Evolutionary conservation across 2,888 invertebrate species (phyloP).

Genomic region (Deilephila elpenor): DNA sequence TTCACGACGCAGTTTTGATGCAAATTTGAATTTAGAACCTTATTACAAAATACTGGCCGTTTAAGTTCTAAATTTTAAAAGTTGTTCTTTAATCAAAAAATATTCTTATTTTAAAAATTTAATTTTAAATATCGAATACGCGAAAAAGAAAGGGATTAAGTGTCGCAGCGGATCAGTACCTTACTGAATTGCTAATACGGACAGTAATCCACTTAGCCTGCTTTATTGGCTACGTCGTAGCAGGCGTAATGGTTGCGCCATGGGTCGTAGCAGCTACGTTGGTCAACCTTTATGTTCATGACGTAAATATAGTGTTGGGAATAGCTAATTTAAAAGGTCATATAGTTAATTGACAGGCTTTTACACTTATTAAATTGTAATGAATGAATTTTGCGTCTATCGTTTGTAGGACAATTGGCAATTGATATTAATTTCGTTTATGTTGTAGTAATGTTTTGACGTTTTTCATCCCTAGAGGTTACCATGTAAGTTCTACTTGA

Average conservation of each 20-base stretch:
- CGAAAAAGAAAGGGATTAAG: not conserved
- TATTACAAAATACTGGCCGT: not conserved
- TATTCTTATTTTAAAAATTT: not conserved
- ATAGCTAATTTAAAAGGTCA: not conserved
- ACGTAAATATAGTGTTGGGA: not conserved
- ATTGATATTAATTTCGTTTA: not conserved
- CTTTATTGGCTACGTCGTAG: constrained; percentile 23
- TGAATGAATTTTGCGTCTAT: not conserved
- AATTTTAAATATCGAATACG: not conserved
- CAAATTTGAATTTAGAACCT: too few relatives aligned
- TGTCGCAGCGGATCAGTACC: constrained; percentile 14
- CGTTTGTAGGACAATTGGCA: not conserved
- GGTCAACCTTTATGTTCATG: not conserved
- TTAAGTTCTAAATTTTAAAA: not conserved
- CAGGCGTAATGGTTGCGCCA: constrained; percentile 9
- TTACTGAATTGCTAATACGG: constrained; percentile 26
- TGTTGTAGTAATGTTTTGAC: not conserved
- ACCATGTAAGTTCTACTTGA: too few relatives aligned
- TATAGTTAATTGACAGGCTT: constrained; percentile 18
- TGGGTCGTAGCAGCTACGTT: constrained; percentile 15
- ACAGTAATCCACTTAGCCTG: constrained; percentile 18
- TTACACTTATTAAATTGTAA: constrained; percentile 10
- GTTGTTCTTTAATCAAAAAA: not conserved
- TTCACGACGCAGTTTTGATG: too few relatives aligned
- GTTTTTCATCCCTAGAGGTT: too few relatives aligned